A percentile compares a stretch with the other conserved stretches of the same genome.
phyloP scores from a whole-genome alignment of 35 echinoderm and acorn worm species.

The Hemicentrotus pulcherrimus region DNA sequence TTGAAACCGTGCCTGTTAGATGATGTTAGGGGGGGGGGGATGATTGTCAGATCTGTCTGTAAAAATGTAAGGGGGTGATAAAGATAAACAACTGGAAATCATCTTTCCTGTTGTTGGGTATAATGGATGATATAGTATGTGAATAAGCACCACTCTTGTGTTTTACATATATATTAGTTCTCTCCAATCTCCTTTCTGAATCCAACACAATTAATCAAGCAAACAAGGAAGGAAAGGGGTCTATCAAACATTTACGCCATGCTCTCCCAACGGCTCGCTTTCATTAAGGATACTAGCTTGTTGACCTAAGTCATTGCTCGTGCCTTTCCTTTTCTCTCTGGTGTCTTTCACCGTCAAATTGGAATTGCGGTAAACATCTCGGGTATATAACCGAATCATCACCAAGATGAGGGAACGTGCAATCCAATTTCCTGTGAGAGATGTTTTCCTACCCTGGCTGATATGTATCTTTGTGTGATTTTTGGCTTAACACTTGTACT shows the following conservation, averaged over 20 bases:
- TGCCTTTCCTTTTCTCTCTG: constrained; percentile 7
- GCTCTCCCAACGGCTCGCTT: background rate
- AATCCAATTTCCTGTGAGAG: background rate
- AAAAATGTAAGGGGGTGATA: no score
- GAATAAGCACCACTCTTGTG: no score
- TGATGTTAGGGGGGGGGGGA: no score
- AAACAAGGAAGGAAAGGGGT: background rate
- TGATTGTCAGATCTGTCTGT: no score
- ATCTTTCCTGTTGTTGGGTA: no score
- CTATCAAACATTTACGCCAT: background rate
- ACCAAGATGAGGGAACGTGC: background rate
- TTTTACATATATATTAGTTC: background rate
- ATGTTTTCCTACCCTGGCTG: background rate
- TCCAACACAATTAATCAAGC: background rate
- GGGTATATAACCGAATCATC: background rate
- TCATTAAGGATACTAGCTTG: background rate
- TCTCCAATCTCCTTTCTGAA: background rate
- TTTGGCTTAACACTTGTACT: background rate
- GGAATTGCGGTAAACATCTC: background rate
- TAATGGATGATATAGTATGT: no score
- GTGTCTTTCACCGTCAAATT: background rate
- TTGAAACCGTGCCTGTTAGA: background rate
- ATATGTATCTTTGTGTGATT: background rate
- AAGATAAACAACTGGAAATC: no score
- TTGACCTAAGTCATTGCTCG: background rate